Conservation (phyloP, 92 coral and sea anemone species). For the Epizoanthus scotinus region DNA sequence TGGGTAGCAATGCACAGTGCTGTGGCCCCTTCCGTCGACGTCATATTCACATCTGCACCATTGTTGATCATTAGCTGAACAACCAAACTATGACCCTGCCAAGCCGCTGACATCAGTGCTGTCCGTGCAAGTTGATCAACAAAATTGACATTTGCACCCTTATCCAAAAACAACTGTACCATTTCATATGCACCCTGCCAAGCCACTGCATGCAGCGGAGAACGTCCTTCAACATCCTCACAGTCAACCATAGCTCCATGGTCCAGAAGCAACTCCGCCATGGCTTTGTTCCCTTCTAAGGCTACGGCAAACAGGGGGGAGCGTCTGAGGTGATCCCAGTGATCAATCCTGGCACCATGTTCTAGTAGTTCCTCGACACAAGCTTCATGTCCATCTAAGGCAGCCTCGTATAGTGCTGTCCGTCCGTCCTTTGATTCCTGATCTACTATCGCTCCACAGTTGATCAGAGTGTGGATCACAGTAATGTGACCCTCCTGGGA, state of each 20-base stretch:
- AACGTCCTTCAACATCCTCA: slow-evolving; percentile 84
- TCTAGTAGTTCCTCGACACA: slow-evolving; percentile 71
- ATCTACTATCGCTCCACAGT: slow-evolving; percentile 78
- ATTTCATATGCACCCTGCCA: slow-evolving; percentile 92
- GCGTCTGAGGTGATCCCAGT: slow-evolving; percentile 77
- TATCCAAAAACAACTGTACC: slow-evolving; percentile 75
- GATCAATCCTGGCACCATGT: slow-evolving; percentile 74
- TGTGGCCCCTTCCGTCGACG: slow-evolving; percentile 90
- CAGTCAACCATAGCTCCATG: slow-evolving; percentile 84
- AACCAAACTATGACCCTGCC: slow-evolving; percentile 91
- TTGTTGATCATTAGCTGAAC: slow-evolving; percentile 86
- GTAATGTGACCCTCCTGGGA: slow-evolving; percentile 88
- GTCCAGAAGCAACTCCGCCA: slow-evolving; percentile 73
- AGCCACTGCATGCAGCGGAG: slow-evolving; percentile 90
- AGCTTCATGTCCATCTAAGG: slow-evolving; percentile 86
- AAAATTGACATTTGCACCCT: slow-evolving; percentile 84
- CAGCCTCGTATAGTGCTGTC: slow-evolving; percentile 85
- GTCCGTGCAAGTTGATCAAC: slow-evolving; percentile 82
- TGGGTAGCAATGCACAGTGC: slow-evolving; percentile 93
- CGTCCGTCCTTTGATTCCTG: slow-evolving; percentile 81
- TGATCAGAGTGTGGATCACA: slow-evolving; percentile 66
- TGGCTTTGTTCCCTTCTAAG: slow-evolving; percentile 81
- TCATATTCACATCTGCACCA: slow-evolving; percentile 85
- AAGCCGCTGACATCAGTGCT: slow-evolving; percentile 98
- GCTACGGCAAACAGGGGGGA: slow-evolving; percentile 88